Base-by-base conservation (phyloP, 2,797 vertebrate species). In the Gouania willdenowi region DNA sequence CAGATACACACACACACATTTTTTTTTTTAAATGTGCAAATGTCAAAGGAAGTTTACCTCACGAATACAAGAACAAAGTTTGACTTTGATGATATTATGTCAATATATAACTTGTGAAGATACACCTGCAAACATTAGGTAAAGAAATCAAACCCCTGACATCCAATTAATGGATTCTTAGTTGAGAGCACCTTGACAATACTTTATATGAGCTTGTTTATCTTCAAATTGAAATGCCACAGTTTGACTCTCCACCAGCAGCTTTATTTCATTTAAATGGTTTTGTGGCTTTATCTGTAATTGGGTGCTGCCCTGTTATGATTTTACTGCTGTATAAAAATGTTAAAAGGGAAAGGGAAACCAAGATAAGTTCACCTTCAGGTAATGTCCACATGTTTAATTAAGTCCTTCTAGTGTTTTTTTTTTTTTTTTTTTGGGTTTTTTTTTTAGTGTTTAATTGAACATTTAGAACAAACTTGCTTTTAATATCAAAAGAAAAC, bases 401-500 rank as follows among this genome's bases (percentile, higher is more conserved):
- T 20, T 15, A 3, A 0, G 4, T 25, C 8, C 7, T 2, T 25
- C 13, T 22, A n/a, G n/a, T n/a, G n/a, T n/a, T 10, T 9, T 18
- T 6, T 22, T 9, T 13, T 21, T 20, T 5, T 15, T n/a, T 2
- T 11, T 20, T 20, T 23, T 11, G 9, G n/a, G n/a, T 20, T 6
- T 6, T 21, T 32, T 2, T 30, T 5, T 4, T 12, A 38, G 13
- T 6, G 17, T 32, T 1, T 31, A 5, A 4, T 13, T 38, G n/a
- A n/a, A n/a, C n/a, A n/a, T 53, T 34, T 39, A 1, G 44, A 14
- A 6, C 28, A 42, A 44, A 23, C n/a, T 1, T 11, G 1, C 8
- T 41, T 41, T 62, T 33, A 7, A 39, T 21, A 10, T 26, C 19
- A 11, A 46, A 11, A 46, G 22, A 63, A 40, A 57, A 5, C 41